Base-by-base conservation (phyloP, 2,797 vertebrate species). In the Erethizon dorsatum region DNA sequence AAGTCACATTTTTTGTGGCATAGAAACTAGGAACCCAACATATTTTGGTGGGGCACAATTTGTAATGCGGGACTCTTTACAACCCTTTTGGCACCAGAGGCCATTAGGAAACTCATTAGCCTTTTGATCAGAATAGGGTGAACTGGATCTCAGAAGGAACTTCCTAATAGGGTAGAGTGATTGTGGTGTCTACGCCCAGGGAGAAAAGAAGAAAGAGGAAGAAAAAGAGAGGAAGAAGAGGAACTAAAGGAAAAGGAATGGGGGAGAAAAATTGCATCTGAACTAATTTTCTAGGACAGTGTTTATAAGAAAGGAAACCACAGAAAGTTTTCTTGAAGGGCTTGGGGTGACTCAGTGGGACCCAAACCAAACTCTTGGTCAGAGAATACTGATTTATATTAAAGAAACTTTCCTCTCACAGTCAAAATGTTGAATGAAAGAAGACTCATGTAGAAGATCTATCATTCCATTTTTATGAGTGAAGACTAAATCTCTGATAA, bases 321-420 rank as follows among this genome's bases (percentile, higher is more conserved):
- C 45, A 47, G 33, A 56, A 85, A 69, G 78, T 2, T 84, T 67
- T 96, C 41, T 75, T 41, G 89, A 82, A 91, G 57, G 33, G 75
- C 52, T 75, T 61, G n/a, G 12, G 33, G 3, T 75, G 26, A 94
- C 54, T 82, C 50, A 82, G 28, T 6, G 41, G 56, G 82, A 78
- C 54, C 24, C 33, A 88, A 92, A 80, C 47, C 52, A 82, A 87
- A 71, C 22, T 71, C 67, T 71, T 94, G 47, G 83, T 24, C 78
- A 83, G 47, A 78, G 50, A 63, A 86, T 75, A 89, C 28, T 63
- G 67, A 82, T 71, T 91, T 87, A 15, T 67, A 47, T 61, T 63
- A 84, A 85, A 86, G 78, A 88, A 54, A 12, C 5, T 84, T 91
- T 95, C 28, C 61, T 96, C 56, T 97, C n/a, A 63, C 26, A 59